Evolutionary conservation across 2,113 vertebrate genomes (phyloP).

Genomic region (Caloenas nicobarica): DNA sequence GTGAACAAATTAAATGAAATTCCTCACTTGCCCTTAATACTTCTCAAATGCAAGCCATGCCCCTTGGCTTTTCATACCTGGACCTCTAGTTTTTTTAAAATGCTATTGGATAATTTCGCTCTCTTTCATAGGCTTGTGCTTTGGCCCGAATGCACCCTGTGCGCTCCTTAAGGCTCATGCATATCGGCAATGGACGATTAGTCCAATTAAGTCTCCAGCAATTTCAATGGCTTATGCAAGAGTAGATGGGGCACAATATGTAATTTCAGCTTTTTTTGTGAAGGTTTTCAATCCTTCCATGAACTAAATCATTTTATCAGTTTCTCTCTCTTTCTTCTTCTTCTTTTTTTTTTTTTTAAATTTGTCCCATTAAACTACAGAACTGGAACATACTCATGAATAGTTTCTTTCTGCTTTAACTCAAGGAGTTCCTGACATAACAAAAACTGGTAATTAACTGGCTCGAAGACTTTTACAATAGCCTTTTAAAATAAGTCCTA

Average conservation of each 20-base stretch:
- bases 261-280: slow-evolving; percentile 75
- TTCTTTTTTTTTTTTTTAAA: slow-evolving; percentile 50
- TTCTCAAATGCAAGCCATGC: slow-evolving; percentile 41
- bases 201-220: slow-evolving; percentile 62
- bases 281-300: slow-evolving; percentile 65
- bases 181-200: slow-evolving; percentile 67
- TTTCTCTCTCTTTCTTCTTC: slow-evolving; percentile 57
- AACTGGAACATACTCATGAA: slow-evolving; percentile 81
- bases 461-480: slow-evolving; percentile 77
- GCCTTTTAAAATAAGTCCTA: slow-evolving; percentile 76
- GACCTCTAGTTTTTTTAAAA: neutral
- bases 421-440: slow-evolving; percentile 81
- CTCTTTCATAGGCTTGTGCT: slow-evolving; percentile 25
- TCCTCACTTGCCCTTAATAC: neutral
- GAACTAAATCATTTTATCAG: slow-evolving; percentile 78
- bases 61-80: slow-evolving; percentile 16
- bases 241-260: slow-evolving; percentile 67
- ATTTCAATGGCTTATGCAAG: slow-evolving; percentile 60
- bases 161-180: slow-evolving; percentile 34
- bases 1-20: slow-evolving; percentile 38
- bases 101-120: neutral
- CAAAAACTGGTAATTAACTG: slow-evolving; percentile 83
- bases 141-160: neutral
- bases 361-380: slow-evolving; percentile 80
- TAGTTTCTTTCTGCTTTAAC: slow-evolving; percentile 80